Conservation (phyloP, 2,797 vertebrate genomes). For the Eospalax fontanierii region DNA sequence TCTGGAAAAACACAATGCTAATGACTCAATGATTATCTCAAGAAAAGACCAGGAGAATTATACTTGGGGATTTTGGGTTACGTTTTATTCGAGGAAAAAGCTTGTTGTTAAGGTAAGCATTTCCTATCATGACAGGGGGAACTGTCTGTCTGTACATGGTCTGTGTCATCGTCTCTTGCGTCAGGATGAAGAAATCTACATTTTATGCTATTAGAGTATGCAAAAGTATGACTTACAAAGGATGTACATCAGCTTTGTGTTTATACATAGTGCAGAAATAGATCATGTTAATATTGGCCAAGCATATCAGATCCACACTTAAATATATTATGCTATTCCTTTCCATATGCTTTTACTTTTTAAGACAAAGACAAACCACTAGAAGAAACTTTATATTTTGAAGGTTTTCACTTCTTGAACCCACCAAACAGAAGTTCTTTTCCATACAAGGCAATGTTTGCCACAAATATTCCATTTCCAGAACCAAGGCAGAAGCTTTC, state of each 20-base stretch:
- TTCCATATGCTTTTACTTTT: not conserved
- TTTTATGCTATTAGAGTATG: conserved; percentile 40
- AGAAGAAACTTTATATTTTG: not conserved
- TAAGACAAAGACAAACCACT: conserved; percentile 52
- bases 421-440: conserved; percentile 13
- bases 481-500: not conserved
- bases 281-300: not conserved
- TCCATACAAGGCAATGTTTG: not conserved
- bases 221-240: not conserved
- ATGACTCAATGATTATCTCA: conserved; percentile 1
- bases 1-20: conserved; percentile 42
- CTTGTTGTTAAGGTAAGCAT: conserved; percentile 9
- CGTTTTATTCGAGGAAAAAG: not conserved
- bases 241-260: not conserved
- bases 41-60: not conserved
- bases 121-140: not conserved
- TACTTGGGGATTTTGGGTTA: conserved; percentile 8
- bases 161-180: not conserved
- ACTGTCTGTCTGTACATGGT: not conserved
- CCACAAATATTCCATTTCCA: not conserved
- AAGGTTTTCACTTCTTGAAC: not conserved
- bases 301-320: not conserved
- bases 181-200: conserved; percentile 11
- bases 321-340: not conserved
- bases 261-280: not conserved